These are phyloP conservation scores for Peromyscus melanophrys DNA, from an alignment of 2,797 vertebrate genomes.

Conservation along the genomic window DNA sequence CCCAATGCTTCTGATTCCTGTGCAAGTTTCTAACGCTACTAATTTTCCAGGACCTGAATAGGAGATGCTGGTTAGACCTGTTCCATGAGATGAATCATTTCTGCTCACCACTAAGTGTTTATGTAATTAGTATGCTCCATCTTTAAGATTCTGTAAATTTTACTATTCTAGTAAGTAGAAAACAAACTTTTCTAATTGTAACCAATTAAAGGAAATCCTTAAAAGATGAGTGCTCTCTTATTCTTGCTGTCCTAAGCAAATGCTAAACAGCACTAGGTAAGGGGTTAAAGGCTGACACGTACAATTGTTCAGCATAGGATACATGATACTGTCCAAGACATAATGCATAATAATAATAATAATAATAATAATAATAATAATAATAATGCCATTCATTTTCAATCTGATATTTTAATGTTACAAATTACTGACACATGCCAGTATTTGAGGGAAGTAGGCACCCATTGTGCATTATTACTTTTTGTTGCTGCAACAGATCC, in stretches of 20 bases:
- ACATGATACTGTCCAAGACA: background rate
- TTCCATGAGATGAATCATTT: background rate
- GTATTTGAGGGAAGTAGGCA: background rate
- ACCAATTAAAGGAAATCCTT: background rate
- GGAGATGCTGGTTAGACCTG: background rate
- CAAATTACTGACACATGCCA: background rate
- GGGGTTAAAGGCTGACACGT: background rate
- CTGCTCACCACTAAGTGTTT: background rate
- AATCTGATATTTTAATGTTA: background rate
- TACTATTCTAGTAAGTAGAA: background rate
- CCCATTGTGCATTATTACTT: background rate
- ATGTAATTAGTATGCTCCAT: background rate
- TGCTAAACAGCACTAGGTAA: background rate
- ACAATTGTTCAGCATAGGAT: background rate
- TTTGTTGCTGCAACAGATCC: conserved; percentile 38
- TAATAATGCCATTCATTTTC: background rate
- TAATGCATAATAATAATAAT: too few species aligned
- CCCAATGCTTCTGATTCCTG: background rate
- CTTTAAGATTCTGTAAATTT: background rate
- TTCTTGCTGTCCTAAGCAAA: background rate
- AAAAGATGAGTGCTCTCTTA: background rate
- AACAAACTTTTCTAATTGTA: background rate
- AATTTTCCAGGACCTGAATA: background rate
- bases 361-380: too few species aligned
- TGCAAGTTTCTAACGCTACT: background rate